These are phyloP conservation scores for Cyrtorhinus lividipennis DNA, from an alignment of 1,140 invertebrate genomes.

Conservation along the genomic window DNA sequence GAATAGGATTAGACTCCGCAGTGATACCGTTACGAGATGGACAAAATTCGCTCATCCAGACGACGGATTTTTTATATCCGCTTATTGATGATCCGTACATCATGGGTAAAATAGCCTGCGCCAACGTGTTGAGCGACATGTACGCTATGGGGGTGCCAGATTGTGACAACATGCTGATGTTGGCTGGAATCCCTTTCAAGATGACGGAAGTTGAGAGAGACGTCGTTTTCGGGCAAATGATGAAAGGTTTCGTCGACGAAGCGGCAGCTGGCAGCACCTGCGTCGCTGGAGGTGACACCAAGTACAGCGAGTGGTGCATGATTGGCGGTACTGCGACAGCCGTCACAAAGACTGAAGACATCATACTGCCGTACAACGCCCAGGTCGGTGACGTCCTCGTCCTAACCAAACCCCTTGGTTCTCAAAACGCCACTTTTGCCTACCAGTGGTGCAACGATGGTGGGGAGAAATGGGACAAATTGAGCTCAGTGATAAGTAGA, in stretches of 20 bases:
- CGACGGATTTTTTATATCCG: conserved; percentile 97
- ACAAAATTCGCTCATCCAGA: conserved; percentile 87
- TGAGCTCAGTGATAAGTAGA: conserved; percentile 86
- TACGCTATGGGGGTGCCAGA: conserved; percentile 98
- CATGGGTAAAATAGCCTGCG: conserved; percentile 91
- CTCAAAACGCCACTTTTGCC: conserved; percentile 86
- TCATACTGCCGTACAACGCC: conserved; percentile 88
- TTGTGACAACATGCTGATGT: conserved; percentile 99
- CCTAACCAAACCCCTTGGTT: conserved; percentile 90
- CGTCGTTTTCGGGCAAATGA: conserved; percentile 84
- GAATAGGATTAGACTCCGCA: conserved; percentile 82
- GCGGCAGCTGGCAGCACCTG: conserved; percentile 81
- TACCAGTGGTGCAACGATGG: conserved; percentile 88
- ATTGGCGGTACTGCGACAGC: conserved; percentile 93
- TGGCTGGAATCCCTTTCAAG: conserved; percentile 81
- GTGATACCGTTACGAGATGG: conserved; percentile 81
- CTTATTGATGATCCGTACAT: conserved; percentile 97
- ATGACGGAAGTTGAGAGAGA: conserved; percentile 92
- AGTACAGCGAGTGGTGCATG: conserved; percentile 94
- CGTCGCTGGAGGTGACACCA: conserved; percentile 91
- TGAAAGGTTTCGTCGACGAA: conserved; percentile 76
- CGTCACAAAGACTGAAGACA: conserved; percentile 85
- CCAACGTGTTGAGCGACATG: conserved; percentile 95
- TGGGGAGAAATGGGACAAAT: conserved; percentile 87
- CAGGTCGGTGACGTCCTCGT: conserved; percentile 93